These are phyloP conservation scores for Cottoperca gobio DNA, from an alignment of 2,797 vertebrate species.

Conservation along the genomic window DNA sequence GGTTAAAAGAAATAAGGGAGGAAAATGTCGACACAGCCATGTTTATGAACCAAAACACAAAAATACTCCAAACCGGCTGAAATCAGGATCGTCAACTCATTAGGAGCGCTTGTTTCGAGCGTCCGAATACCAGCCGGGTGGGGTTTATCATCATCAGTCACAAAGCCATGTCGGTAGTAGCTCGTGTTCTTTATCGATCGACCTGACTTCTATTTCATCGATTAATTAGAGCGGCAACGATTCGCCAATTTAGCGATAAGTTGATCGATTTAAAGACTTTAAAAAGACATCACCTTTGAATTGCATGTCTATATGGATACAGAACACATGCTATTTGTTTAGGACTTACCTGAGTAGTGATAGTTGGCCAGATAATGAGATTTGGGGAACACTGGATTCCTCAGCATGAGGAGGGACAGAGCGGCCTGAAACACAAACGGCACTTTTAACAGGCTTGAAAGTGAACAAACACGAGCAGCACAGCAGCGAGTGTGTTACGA, in stretches of 20 bases:
- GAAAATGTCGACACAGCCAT: neutral
- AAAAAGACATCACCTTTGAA: no score
- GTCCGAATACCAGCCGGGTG: neutral
- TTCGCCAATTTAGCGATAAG: no score
- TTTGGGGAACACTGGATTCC: constrained; percentile 85
- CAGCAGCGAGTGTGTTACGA: constrained; percentile 4
- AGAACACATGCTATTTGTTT: neutral
- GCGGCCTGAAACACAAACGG: constrained; percentile 84
- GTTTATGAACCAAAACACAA: neutral
- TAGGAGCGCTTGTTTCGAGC: neutral
- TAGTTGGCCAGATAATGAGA: constrained; percentile 89
- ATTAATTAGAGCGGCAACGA: no score
- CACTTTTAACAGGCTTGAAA: neutral
- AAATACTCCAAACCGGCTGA: neutral
- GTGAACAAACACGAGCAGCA: neutral
- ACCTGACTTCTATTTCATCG: neutral
- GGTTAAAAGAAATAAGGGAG: neutral
- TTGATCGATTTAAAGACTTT: no score
- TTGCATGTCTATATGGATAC: neutral
- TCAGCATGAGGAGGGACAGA: constrained; percentile 91
- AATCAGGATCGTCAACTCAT: neutral
- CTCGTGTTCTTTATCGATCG: no score
- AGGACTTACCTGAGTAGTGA: constrained; percentile 93
- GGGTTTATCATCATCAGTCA: neutral
- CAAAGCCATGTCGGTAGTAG: no score